Base-by-base conservation (phyloP, 2,888 invertebrate species). In the Meghimatium bilineatum region DNA sequence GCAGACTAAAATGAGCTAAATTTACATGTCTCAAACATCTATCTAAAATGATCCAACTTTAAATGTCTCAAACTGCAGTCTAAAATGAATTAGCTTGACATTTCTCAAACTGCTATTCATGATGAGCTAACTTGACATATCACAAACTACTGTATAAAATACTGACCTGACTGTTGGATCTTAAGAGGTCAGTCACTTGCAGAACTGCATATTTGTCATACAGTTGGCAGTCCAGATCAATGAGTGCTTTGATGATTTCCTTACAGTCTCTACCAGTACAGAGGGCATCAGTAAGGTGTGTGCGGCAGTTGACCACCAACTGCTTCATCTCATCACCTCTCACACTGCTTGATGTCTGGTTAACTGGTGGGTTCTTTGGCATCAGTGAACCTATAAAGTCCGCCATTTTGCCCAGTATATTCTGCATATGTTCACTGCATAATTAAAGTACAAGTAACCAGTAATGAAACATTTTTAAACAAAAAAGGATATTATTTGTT, bases 161-260 rank as follows among this genome's bases (percentile, higher is more conserved):
- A 8, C 52, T 5, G 29, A 87, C 87, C 86, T 86, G 77, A n/a
- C 80, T 85, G 44, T 87, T 87, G 10, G 77, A 67, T 38, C 32
- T 17, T 38, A 87, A 56, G 36, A 87, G 60, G 29, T 86, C 79
- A 26, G 38, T 52, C 3, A 86, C 85, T 67, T 82, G 76, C 14
- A 87, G 83, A 10, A 74, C 56, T 8, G 85, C 80, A 75, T 85
- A 87, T 52, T 87, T 87, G 60, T 86, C 80, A 67, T 69, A 36
- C 63, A 86, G 26, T 23, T 86, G 85, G 23, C 85, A 83, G 29
- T 78, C 74, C 29, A 86, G 66, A 23, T 85, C 79, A 29, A 84
- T 52, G n/a, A 87, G 76, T 23, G 66, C 52, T n/a, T 38, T 79
- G 3, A 86, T 69, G 38, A 83, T 36, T 26, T 67, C 34, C 23